Base-by-base conservation (phyloP, 2,888 invertebrate species). In the Elegia similella region DNA sequence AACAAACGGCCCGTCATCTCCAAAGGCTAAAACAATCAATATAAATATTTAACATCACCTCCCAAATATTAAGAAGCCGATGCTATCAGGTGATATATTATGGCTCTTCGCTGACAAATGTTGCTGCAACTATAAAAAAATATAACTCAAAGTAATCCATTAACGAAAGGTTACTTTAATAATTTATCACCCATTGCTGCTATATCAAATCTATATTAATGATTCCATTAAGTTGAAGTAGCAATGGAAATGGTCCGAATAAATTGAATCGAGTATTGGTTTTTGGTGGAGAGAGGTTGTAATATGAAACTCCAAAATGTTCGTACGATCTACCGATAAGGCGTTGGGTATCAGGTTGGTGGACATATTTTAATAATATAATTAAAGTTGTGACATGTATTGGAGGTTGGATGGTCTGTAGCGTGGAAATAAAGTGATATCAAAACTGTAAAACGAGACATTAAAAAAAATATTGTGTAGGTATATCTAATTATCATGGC, bases 31-130 rank as follows among this genome's bases (percentile, higher is more conserved):
- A 59, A 61, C 52, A 59, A 66, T 64, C 63, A 60, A 61, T 66
- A 63, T 60, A 58, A 62, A 63, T 59, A 57, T 60, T 60, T 59
- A 61, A 62, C 57, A 59, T 34, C 63, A 59, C 66, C 66, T 70
- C 65, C 64, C 61, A 67, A 67, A 67, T 69, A 68, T 71, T 67
- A 70, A 70, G 68, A 70, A 68, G 62, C 62, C 62, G 47, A 15
- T 62, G 62, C 23, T 70, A 72, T 72, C 72, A 43, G 23, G 57
- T 71, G 69, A 72, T 71, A 64, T 67, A 72, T 70, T 56, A 66
- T 62, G 66, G 64, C 68, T 63, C 68, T 53, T 32, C 53, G 16
- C 56, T 64, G 70, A 71, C 68, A 63, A 71, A 71, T 70, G 68
- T 65, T 61, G 38, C 56, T 59, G 58, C 34, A 55, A 54, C 47